phyloP scores from a whole-genome alignment of 2,888 invertebrate species.

The Sclerodermus sp. region DNA sequence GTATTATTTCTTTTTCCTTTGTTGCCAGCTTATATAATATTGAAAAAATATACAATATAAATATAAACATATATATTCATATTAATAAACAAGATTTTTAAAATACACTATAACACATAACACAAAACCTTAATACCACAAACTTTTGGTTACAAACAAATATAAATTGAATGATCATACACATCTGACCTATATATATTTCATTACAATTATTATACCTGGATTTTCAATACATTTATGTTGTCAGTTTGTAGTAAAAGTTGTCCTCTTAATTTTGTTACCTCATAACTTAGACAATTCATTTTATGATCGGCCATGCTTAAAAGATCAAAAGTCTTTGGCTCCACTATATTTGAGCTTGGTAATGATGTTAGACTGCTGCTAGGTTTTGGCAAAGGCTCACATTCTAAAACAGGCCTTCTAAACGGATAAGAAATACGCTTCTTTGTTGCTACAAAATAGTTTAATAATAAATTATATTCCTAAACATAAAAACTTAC shows the following conservation, averaged over 20 bases:
- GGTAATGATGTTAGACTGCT: constrained; percentile 30
- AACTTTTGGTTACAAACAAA: background rate
- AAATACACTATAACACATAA: too few species aligned
- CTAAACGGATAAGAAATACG: constrained; percentile 47
- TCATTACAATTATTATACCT: constrained; percentile 40
- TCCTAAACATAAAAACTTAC: background rate
- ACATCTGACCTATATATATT: background rate
- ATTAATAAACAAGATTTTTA: too few species aligned
- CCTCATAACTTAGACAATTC: constrained; percentile 48
- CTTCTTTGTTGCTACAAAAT: constrained; percentile 41
- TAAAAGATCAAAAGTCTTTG: constrained; percentile 44
- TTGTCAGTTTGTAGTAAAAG: constrained; percentile 45
- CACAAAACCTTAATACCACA: too few species aligned
- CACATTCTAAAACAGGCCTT: constrained; percentile 44
- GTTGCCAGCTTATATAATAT: constrained; percentile 33
- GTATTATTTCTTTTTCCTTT: constrained; percentile 70
- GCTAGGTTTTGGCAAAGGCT: constrained; percentile 38
- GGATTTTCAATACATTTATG: constrained; percentile 42
- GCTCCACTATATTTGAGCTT: constrained; percentile 40
- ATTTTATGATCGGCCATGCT: constrained; percentile 53
- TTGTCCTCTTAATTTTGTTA: constrained; percentile 49
- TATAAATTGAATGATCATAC: background rate
- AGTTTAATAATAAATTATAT: background rate
- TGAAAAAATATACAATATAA: too few species aligned
- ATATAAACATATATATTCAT: too few species aligned